A percentile compares a stretch with the other conserved stretches of the same genome.
Evolutionary conservation across 2,888 invertebrate species (phyloP).

Genomic region (Ceriagrion tenellum): DNA sequence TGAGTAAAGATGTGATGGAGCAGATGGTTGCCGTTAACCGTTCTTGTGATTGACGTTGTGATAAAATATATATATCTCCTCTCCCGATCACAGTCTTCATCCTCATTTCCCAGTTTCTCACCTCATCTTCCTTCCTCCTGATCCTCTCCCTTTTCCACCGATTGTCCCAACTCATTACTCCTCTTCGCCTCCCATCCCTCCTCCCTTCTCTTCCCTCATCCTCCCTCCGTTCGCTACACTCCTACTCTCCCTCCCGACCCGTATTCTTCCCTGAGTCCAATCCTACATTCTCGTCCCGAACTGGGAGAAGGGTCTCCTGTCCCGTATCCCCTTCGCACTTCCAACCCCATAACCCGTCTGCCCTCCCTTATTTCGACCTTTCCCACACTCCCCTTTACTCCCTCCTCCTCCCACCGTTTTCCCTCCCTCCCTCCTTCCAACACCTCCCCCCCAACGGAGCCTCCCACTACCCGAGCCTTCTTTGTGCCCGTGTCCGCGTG

Average conservation of each 20-base stretch:
- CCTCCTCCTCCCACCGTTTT: background rate
- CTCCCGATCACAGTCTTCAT: background rate
- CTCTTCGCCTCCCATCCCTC: background rate
- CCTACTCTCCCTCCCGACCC: too few species aligned
- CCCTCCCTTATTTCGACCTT: background rate
- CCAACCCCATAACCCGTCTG: background rate
- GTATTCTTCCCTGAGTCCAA: background rate
- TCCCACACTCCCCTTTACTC: background rate
- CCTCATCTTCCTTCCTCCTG: background rate
- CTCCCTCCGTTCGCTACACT: too few species aligned
- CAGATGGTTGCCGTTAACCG: too few species aligned
- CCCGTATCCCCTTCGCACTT: too few species aligned
- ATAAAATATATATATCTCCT: too few species aligned
- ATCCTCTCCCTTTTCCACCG: background rate
- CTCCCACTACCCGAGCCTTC: background rate
- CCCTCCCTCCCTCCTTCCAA: background rate
- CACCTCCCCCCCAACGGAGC: background rate
- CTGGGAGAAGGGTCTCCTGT: background rate
- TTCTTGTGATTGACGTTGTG: too few species aligned
- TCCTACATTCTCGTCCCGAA: background rate
- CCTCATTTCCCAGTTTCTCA: background rate
- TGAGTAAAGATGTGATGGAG: too few species aligned
- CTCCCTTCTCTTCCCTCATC: too few species aligned
- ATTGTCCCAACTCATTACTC: background rate
- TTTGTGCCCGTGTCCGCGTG: slow-evolving; percentile 66